These are phyloP conservation scores for Aphelenchoides avenae DNA, from an alignment of 1,140 invertebrate species.

Conservation along the genomic window DNA sequence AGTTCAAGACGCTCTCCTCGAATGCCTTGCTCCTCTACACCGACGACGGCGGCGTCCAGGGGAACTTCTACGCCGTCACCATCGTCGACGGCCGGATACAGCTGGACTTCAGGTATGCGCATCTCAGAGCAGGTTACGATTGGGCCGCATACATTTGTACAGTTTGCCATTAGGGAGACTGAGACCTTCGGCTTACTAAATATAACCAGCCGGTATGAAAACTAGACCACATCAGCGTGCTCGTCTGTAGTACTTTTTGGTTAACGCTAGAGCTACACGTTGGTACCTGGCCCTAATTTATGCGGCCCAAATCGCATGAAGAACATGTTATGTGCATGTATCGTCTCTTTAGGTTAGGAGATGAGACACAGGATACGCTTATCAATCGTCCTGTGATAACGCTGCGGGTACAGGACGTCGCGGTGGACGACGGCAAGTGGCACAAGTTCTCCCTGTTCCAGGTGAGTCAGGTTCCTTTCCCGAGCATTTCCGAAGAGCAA, in stretches of 20 bases:
- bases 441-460: constrained; percentile 50
- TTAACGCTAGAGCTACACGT: no score
- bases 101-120: constrained; percentile 78
- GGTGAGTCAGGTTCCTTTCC: constrained; percentile 17
- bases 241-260: no score
- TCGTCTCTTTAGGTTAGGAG: constrained; percentile 76
- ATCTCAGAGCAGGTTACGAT: no score
- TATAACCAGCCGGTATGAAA: no score
- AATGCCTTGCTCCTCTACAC: constrained; percentile 84
- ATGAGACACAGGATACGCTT: constrained; percentile 69
- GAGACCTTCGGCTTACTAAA: constrained; percentile 64
- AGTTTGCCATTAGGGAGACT: constrained; percentile 72
- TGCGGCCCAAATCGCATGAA: no score
- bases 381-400: constrained; percentile 42
- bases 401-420: constrained; percentile 45
- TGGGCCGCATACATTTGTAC: constrained; percentile 65
- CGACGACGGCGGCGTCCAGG: constrained; percentile 81
- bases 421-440: constrained; percentile 35
- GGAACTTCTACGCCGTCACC: constrained; percentile 88
- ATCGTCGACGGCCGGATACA: constrained; percentile 82
- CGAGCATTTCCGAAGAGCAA: constrained; percentile 20
- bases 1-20: constrained; percentile 81
- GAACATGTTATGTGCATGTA: constrained; percentile 71
- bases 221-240: no score
- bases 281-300: no score